Conservation (phyloP, 2,888 invertebrate genomes). For the Kuschelorhynchus macadamiae region DNA sequence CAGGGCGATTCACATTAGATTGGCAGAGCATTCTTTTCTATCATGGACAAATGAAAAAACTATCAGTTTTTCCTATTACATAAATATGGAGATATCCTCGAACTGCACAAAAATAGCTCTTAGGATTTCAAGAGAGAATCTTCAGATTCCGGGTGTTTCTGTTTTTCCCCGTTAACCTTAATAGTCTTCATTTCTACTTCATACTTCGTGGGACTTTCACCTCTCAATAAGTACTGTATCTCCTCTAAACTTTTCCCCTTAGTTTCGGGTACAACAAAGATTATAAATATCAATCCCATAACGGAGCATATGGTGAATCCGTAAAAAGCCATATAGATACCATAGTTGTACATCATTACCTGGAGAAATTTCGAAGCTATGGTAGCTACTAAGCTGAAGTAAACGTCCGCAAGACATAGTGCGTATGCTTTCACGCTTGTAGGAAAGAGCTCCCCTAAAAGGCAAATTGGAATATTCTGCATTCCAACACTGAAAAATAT, state of each 20-base stretch:
- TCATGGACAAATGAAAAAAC: too few species aligned
- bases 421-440: constrained; percentile 73
- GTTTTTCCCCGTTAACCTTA: constrained; percentile 28
- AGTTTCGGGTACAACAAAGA: constrained; percentile 77
- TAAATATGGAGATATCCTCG: too few species aligned
- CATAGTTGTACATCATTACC: constrained; percentile 71
- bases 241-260: constrained; percentile 79
- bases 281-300: constrained; percentile 74
- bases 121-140: constrained; percentile 1
- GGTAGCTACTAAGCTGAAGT: constrained; percentile 69
- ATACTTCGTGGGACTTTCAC: constrained; percentile 54
- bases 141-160: constrained; percentile 10
- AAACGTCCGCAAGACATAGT: constrained; percentile 71
- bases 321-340: constrained; percentile 77
- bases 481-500: constrained; percentile 70
- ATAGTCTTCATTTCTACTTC: constrained; percentile 41
- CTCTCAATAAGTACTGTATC: constrained; percentile 76
- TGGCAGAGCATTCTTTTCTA: too few species aligned
- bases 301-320: constrained; percentile 75
- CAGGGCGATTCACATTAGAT: too few species aligned
- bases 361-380: constrained; percentile 70
- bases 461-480: constrained; percentile 70
- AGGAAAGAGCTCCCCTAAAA: constrained; percentile 73
- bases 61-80: too few species aligned
- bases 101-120: too few species aligned